Evolutionary conservation across 2,113 vertebrate genomes (phyloP).

Genomic region (Pangasianodon gigas): DNA sequence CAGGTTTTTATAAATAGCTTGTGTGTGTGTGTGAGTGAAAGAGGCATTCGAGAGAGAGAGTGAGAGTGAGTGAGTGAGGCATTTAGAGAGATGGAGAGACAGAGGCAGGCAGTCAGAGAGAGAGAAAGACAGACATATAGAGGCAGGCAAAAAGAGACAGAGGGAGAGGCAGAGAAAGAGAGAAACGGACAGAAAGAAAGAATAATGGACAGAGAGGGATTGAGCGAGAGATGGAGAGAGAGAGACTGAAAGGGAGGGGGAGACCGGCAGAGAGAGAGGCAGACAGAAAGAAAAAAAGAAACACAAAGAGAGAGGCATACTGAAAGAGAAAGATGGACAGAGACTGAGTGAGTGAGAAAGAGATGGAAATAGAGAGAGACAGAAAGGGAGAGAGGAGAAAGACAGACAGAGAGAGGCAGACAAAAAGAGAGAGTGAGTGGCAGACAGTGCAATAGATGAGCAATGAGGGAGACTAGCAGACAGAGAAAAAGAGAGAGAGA

Average conservation of each 20-base stretch:
- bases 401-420: not conserved
- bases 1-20: not conserved
- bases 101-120: not conserved
- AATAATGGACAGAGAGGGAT: not conserved
- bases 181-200: not conserved
- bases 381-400: not conserved
- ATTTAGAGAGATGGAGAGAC: not conserved
- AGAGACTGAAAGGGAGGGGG: not conserved
- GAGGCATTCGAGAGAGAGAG: not conserved
- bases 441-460: not conserved
- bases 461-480: not conserved
- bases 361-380: not conserved
- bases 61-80: not conserved
- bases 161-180: not conserved
- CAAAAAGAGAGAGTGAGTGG: not conserved
- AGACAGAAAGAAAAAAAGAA: not conserved
- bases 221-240: not conserved
- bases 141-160: not conserved
- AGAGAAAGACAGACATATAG: not conserved
- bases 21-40: not conserved
- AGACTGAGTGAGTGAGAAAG: not conserved
- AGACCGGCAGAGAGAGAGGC: not conserved
- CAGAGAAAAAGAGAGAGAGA: not conserved
- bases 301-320: not conserved
- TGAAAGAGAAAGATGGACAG: too few species aligned